Percentiles rank a stretch among this genome's conserved stretches.
Evolutionary conservation across 1,140 invertebrate genomes (phyloP).

Genomic region (Ceratina australensis): DNA sequence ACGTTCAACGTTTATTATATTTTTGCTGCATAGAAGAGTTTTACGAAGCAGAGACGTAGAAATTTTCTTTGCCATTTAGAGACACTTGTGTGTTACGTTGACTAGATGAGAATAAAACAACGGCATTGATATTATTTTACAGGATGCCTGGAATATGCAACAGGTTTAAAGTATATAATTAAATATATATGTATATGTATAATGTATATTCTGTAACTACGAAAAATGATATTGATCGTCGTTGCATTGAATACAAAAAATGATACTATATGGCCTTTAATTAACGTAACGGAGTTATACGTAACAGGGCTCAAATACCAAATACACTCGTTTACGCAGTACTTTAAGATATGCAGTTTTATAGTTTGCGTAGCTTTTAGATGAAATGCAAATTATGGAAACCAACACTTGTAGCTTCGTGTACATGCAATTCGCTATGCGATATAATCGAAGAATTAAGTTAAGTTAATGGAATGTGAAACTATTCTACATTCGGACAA

Average conservation of each 20-base stretch:
- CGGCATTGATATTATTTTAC: constrained; percentile 61
- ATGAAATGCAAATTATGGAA: neutral
- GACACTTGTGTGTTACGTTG: constrained; percentile 40
- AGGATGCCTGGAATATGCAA: constrained; percentile 63
- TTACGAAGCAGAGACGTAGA: constrained; percentile 15
- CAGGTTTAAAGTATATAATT: constrained; percentile 61
- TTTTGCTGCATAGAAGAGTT: constrained; percentile 41
- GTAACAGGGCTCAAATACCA: constrained; percentile 9
- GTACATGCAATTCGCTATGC: neutral
- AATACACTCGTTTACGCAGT: neutral
- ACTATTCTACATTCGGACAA: neutral
- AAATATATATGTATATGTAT: neutral
- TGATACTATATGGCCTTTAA: neutral
- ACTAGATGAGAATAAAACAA: constrained; percentile 46
- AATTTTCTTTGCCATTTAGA: constrained; percentile 61
- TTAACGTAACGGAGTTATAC: neutral
- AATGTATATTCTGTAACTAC: constrained; percentile 39
- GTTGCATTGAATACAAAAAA: neutral
- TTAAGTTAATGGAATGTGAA: too few species aligned
- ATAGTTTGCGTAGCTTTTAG: neutral
- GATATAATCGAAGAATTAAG: neutral
- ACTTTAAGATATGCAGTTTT: neutral
- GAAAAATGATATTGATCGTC: constrained; percentile 2
- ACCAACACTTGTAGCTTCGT: neutral
- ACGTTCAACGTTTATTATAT: constrained; percentile 14